Evolutionary conservation across 2,888 invertebrate species (phyloP).

Genomic region (Neria commutata): DNA sequence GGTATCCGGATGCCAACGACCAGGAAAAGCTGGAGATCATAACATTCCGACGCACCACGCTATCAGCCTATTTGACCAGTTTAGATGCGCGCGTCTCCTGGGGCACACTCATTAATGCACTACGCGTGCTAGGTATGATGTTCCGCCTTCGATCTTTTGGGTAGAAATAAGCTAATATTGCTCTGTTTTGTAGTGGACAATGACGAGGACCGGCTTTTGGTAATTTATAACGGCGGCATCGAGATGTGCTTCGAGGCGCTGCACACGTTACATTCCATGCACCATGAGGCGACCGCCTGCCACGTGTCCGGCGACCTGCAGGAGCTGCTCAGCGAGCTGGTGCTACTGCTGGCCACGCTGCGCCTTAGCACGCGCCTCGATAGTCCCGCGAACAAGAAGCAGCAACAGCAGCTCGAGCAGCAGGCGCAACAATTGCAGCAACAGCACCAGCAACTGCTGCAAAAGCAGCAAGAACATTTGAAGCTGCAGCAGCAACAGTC

Average conservation of each 20-base stretch:
- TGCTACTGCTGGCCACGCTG: conserved; percentile 74
- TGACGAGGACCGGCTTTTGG: conserved; percentile 85
- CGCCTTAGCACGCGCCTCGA: conserved; percentile 66
- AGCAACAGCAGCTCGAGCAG: conserved; percentile 48
- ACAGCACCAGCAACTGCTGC: conserved; percentile 33
- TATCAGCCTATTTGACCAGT: conserved; percentile 87
- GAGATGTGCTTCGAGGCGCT: conserved; percentile 75
- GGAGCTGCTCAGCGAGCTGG: conserved; percentile 80
- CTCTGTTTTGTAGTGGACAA: conserved; percentile 69
- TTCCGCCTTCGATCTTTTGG: neutral
- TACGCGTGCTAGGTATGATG: conserved; percentile 72
- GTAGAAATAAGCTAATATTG: neutral
- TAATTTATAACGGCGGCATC: conserved; percentile 89
- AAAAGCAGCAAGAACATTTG: conserved; percentile 37
- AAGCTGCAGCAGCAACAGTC: conserved; percentile 41
- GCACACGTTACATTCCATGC: conserved; percentile 90
- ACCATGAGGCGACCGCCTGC: conserved; percentile 91
- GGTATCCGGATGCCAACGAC: conserved; percentile 77
- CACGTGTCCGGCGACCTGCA: conserved; percentile 84
- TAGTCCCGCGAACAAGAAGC: conserved; percentile 56
- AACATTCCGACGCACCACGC: conserved; percentile 81
- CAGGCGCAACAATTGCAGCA: conserved; percentile 39
- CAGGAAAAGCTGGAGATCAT: conserved; percentile 83
- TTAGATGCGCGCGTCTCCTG: conserved; percentile 90
- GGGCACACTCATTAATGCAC: conserved; percentile 90